phyloP scores from a whole-genome alignment of 2,797 vertebrate genomes.

The Bradypus variegatus region DNA sequence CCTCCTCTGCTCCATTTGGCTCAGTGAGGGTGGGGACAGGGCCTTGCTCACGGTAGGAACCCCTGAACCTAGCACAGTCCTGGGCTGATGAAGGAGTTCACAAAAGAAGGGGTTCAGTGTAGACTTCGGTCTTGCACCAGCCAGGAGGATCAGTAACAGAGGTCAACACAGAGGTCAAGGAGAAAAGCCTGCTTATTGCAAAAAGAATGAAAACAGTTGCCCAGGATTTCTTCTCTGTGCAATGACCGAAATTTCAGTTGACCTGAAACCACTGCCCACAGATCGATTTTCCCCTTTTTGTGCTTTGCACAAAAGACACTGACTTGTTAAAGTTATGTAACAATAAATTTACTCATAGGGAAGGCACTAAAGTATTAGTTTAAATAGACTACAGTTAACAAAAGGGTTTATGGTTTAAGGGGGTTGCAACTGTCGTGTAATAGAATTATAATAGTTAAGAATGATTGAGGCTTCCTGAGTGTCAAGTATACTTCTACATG shows the following conservation, averaged over 20 bases:
- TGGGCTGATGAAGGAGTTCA: no score
- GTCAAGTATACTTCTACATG: neutral
- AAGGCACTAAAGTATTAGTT: neutral
- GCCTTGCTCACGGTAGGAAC: neutral
- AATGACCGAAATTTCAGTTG: neutral
- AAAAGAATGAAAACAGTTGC: neutral
- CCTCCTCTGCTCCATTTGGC: neutral
- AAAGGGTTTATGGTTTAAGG: constrained; percentile 24
- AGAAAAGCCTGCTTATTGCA: neutral
- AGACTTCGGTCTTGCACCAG: neutral
- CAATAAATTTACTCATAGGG: neutral
- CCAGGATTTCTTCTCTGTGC: neutral
- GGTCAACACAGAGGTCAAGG: neutral
- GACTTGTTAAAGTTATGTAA: constrained; percentile 9
- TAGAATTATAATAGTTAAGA: neutral
- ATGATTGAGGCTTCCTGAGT: neutral
- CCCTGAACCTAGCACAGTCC: neutral
- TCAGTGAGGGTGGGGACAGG: neutral
- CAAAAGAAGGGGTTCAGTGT: neutral
- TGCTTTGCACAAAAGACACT: neutral
- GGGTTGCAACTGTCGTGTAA: neutral
- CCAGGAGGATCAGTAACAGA: neutral
- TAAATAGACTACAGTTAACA: neutral
- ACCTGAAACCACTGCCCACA: neutral
- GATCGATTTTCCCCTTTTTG: neutral